Base-by-base conservation (phyloP, 2,888 invertebrate genomes). In the Cactoblastis cactorum region DNA sequence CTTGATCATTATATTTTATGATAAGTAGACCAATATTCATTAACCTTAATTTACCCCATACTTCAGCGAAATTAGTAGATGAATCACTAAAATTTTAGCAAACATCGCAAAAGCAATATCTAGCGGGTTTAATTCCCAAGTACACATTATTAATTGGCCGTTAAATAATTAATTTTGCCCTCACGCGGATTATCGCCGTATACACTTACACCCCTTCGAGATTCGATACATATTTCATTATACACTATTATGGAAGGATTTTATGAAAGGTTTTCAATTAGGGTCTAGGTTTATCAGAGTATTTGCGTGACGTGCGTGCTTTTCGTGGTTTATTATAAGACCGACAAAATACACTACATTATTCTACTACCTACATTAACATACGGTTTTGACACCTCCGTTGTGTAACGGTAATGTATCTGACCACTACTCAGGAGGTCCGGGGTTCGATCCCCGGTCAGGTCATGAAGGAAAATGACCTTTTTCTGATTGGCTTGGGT, bases 121-220 rank as follows among this genome's bases (percentile, higher is more conserved):
- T 49, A 45, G 52, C 53, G 50, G 53, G 52, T 34, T 28, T 22
- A 43, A 28, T 48, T 45, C 50, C 48, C 34, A 19, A 52, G 51
- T 47, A 49, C 49, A 47, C 53, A 50, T 49, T 51, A 53, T 54
- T 61, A 60, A 58, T 60, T 60, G 53, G 53, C 53, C 24, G 55
- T 59, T 61, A 56, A 58, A 63, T 60, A 60, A 63, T 61, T 59
- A 58, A 61, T 61, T 55, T 54, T 57, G 53, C 46, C 35, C 50
- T 43, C 28, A 15, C 28, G 11, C 17, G 43, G 43, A 28, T 43
- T 28, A 43, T 6, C 12, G 12, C 22, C 22, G 3, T 22, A 22
- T 4, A 11, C 5, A 24, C 14, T 8, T 1, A 14, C 15, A 28
- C 28, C 43, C 43, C 43, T 43, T 43, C 28, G 43, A 8, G 17